Percentiles rank a stretch among this genome's conserved stretches.
These are phyloP conservation scores for Paragorgia papillata DNA, from an alignment of 92 coral and sea anemone genomes.

Conservation along the genomic window DNA sequence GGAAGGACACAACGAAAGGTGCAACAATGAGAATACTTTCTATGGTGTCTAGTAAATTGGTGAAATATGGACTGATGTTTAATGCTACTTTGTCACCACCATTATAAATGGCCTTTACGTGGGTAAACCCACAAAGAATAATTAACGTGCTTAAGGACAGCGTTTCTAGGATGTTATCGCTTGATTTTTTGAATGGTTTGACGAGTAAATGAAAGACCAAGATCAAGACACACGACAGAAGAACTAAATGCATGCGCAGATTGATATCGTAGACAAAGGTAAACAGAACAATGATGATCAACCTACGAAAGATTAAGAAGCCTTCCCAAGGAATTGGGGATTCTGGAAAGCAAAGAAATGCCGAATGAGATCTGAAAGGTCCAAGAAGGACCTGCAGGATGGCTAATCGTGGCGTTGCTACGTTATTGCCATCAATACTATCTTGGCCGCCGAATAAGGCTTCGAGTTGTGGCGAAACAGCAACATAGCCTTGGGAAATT, in stretches of 20 bases:
- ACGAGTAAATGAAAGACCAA: conserved; percentile 14
- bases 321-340: conserved; percentile 36
- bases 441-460: not conserved
- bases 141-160: conserved; percentile 15
- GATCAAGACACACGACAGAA: not conserved
- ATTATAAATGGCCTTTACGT: not conserved
- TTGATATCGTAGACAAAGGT: conserved; percentile 9
- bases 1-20: not conserved
- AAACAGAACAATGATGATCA: conserved; percentile 14
- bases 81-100: conserved; percentile 2
- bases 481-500: not conserved
- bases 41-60: not conserved
- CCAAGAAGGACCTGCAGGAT: conserved; percentile 14
- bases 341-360: not conserved
- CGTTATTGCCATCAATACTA: not conserved
- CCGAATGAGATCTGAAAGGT: conserved; percentile 17
- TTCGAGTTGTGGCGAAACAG: not conserved
- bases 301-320: conserved; percentile 7
- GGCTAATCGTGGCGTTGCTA: not conserved
- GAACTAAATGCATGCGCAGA: conserved; percentile 1
- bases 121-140: not conserved
- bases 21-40: not conserved
- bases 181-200: conserved; percentile 3
- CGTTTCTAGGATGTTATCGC: conserved; percentile 11
- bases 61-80: not conserved